These are phyloP conservation scores for Arion vulgaris DNA, from an alignment of 1,140 invertebrate species.

Conservation along the genomic window DNA sequence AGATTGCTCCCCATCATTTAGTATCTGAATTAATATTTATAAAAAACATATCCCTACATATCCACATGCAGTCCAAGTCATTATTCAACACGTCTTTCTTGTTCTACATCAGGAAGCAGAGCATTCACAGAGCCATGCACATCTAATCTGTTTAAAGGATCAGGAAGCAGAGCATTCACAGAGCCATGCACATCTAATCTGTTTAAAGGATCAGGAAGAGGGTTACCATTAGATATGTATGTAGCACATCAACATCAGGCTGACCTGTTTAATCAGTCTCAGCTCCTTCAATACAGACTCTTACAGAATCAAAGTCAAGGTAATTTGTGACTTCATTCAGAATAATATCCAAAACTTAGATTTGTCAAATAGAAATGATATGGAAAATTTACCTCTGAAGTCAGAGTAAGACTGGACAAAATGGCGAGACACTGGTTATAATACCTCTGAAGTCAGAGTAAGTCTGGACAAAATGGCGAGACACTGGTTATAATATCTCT, in stretches of 20 bases:
- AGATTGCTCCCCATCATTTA: too few relatives aligned
- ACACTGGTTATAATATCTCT: too few relatives aligned
- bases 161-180: background rate
- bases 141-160: background rate
- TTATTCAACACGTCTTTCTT: background rate
- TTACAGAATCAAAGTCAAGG: background rate
- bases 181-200: background rate
- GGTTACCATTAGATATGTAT: background rate
- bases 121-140: background rate
- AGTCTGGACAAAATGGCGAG: too few relatives aligned
- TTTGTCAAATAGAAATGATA: too few relatives aligned
- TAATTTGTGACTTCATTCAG: too few relatives aligned
- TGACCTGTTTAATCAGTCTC: background rate
- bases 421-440: too few relatives aligned
- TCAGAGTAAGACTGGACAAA: too few relatives aligned
- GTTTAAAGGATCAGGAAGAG: background rate
- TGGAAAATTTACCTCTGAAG: too few relatives aligned
- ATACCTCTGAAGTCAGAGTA: too few relatives aligned
- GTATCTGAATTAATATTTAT: too few relatives aligned
- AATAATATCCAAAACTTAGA: too few relatives aligned
- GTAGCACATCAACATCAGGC: background rate
- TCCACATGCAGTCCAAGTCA: background rate
- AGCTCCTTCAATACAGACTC: background rate
- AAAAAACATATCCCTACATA: too few relatives aligned
- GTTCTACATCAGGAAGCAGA: background rate